phyloP scores from a whole-genome alignment of 2,113 vertebrate genomes.

The Cochlearius cochlearius region DNA sequence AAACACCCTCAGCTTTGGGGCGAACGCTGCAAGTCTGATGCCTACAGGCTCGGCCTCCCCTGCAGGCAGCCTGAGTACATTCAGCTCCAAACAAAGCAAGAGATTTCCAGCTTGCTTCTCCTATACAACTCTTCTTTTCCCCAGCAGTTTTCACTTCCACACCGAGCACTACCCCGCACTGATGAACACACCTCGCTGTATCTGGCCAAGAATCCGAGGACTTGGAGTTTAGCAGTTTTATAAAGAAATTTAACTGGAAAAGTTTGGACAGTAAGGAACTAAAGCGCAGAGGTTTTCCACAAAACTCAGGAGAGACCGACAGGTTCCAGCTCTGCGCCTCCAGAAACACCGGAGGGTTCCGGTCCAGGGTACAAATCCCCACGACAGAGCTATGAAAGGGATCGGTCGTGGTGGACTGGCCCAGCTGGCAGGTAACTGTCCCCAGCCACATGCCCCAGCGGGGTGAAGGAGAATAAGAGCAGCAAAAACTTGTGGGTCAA shows the following conservation, averaged over 20 bases:
- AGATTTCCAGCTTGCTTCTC: background rate
- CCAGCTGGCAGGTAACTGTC: background rate
- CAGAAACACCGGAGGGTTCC: background rate
- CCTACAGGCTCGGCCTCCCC: background rate
- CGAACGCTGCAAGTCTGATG: background rate
- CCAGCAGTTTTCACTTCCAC: background rate
- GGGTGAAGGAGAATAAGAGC: background rate
- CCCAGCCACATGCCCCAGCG: fast-evolving
- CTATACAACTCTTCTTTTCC: no score
- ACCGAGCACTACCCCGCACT: fast-evolving
- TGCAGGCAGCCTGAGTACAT: fast-evolving
- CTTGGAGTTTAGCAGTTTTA: background rate
- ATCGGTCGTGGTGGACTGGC: fast-evolving
- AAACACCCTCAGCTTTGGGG: background rate
- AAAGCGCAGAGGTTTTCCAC: background rate
- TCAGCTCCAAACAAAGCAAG: background rate
- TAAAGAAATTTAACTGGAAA: no score
- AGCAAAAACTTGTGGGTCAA: background rate
- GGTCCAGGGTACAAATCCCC: background rate
- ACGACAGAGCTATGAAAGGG: background rate
- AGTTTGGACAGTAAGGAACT: background rate
- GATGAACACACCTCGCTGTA: background rate
- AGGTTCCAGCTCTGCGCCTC: background rate
- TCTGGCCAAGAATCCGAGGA: background rate
- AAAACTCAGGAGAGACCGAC: background rate